A percentile compares a stretch with the other conserved stretches of the same genome.
Conservation (phyloP, 2,797 vertebrate genomes). For the Parauchenoglanis punctatus region DNA sequence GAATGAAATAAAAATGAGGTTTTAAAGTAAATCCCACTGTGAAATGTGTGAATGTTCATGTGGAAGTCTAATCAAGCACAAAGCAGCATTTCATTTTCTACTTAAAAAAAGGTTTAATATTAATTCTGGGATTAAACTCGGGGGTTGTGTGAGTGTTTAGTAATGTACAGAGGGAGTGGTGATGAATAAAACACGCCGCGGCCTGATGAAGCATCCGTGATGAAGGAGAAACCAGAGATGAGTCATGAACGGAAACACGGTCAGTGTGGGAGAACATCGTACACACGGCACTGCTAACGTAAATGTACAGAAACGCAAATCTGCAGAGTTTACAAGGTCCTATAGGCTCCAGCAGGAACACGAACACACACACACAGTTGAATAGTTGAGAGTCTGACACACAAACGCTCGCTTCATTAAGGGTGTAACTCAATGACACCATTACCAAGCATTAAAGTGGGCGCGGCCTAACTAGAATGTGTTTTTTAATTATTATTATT, state of each 20-base stretch:
- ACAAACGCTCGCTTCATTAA: background rate
- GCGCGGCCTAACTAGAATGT: background rate
- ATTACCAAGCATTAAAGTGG: background rate
- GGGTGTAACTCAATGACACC: background rate
- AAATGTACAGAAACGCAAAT: background rate
- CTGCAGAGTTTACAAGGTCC: background rate
- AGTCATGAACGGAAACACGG: background rate
- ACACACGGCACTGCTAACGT: background rate
- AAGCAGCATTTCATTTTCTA: background rate
- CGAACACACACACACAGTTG: background rate
- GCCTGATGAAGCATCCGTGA: conserved; percentile 50
- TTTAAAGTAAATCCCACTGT: background rate
- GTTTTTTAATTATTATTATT: background rate
- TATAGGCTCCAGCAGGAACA: background rate
- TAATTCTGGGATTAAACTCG: background rate
- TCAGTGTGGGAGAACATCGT: background rate
- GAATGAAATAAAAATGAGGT: background rate
- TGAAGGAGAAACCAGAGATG: conserved; percentile 18
- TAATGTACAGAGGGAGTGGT: background rate
- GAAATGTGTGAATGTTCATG: background rate
- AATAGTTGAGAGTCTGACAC: background rate
- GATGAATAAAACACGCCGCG: conserved; percentile 58
- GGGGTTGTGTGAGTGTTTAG: no score
- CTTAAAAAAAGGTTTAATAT: background rate
- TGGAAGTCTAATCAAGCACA: background rate